Base-by-base conservation (phyloP, 2,113 vertebrate species). In the Brachirus orientalis region DNA sequence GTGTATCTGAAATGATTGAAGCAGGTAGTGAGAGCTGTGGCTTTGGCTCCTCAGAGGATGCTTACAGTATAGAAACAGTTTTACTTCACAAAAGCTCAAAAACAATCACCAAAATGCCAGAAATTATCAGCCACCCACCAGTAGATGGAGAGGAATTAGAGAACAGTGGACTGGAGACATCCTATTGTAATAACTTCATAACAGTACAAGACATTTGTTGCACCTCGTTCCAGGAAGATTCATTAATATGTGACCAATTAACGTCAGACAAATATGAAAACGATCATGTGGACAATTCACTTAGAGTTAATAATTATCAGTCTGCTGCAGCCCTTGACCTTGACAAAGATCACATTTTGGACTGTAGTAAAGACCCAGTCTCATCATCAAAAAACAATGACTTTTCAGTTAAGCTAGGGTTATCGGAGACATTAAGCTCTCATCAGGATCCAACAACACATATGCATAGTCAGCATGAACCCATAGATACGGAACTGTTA, bases 131-230 rank as follows among this genome's bases (percentile, higher is more conserved):
- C 66, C 77, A 90, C 19, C 83, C 89, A 22, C 89, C 88, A 7
- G 62, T 92, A 28, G 91, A 92, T 66, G 90, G 85, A 50, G 86
- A 90, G 11, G 76, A 88, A 20, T 40, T 91, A 10, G 90, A 91
- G 44, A 82, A 56, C 18, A 80, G 56, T 75, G 70, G 71, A 18
- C 37, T 60, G n/a, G 75, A 81, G 14, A 72, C 54, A 0, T 48
- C 59, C 0, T 35, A 79, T 13, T 48, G 53, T 55, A n/a, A 22
- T 37, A 17, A 82, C 54, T 40, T 70, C 48, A 47, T 47, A 47
- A 19, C 10, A 1, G 28, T 33, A 8, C 37, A 40, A 64, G 83
- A 79, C 8, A 18, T 60, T 33, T 61, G 46, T 45, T 55, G 37
- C 14, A 10, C 8, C 10, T 69, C 62, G 17, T 12, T 50, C 36